Percentiles rank a stretch among this genome's conserved stretches.
These are phyloP conservation scores for Prunella fulvescens DNA, from an alignment of 2,113 vertebrate species.

Conservation along the genomic window DNA sequence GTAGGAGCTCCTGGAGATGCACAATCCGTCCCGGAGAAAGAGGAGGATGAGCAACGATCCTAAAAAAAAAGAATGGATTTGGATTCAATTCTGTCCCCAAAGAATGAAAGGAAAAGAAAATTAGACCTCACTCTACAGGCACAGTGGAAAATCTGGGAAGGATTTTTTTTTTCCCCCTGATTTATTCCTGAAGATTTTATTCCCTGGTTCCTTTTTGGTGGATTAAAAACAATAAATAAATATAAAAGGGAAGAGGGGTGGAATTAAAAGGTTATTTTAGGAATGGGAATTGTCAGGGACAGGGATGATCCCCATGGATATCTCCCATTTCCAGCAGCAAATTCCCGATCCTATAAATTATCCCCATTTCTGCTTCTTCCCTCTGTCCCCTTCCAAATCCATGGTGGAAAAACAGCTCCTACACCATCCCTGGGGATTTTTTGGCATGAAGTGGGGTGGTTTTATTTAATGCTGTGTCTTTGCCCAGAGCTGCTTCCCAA, in stretches of 20 bases:
- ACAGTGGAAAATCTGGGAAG: background rate
- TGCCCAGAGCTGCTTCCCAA: background rate
- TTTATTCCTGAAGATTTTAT: background rate
- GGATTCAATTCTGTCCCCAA: background rate
- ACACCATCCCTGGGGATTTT: background rate
- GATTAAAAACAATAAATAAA: background rate
- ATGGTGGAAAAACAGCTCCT: accelerated
- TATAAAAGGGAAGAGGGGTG: background rate
- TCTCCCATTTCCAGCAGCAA: background rate
- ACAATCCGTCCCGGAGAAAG: background rate
- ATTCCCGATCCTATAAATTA: background rate
- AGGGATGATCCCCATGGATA: background rate
- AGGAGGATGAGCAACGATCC: background rate
- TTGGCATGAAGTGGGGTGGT: accelerated
- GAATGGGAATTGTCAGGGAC: background rate
- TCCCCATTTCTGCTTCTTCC: background rate
- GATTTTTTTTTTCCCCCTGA: background rate
- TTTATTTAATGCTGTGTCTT: accelerated
- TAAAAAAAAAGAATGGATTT: background rate
- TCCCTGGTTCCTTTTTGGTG: background rate
- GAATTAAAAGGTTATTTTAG: background rate
- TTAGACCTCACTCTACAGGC: accelerated
- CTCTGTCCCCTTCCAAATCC: background rate
- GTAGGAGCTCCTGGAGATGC: background rate
- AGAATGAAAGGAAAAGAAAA: background rate